Evolutionary conservation across 2,113 vertebrate genomes (phyloP).

Genomic region (Malurus alboscapulatus): DNA sequence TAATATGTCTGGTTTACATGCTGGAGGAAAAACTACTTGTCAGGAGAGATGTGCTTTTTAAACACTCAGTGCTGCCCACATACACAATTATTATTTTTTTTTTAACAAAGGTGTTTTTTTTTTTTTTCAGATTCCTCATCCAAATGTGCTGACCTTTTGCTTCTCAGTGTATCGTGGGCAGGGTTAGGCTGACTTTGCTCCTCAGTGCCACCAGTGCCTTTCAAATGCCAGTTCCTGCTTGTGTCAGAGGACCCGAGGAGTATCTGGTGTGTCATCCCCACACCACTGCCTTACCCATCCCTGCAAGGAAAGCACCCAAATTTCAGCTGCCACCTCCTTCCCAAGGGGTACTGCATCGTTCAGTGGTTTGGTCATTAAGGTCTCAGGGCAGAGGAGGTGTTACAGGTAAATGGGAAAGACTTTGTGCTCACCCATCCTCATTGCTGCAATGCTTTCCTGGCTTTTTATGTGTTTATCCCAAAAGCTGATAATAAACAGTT

Average conservation of each 20-base stretch:
- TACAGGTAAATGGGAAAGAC: not conserved
- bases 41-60: not conserved
- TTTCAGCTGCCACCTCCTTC: not conserved
- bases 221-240: not conserved
- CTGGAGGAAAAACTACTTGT: not conserved
- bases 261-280: not conserved
- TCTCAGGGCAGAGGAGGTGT: fast-evolving
- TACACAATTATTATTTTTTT: not conserved
- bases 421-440: not conserved
- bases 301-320: not conserved
- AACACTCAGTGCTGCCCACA: not conserved
- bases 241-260: not conserved
- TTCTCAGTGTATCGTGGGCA: not conserved
- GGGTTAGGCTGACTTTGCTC: not conserved
- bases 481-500: not conserved
- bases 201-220: not conserved
- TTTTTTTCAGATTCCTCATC: not conserved
- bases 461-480: not conserved
- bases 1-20: not conserved
- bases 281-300: not conserved
- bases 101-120: not conserved
- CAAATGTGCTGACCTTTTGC: not conserved
- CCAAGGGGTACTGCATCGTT: fast-evolving
- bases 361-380: not conserved
- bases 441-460: not conserved